Evolutionary conservation across 2,797 vertebrate genomes (phyloP).

Genomic region (Spinus olivaceus): DNA sequence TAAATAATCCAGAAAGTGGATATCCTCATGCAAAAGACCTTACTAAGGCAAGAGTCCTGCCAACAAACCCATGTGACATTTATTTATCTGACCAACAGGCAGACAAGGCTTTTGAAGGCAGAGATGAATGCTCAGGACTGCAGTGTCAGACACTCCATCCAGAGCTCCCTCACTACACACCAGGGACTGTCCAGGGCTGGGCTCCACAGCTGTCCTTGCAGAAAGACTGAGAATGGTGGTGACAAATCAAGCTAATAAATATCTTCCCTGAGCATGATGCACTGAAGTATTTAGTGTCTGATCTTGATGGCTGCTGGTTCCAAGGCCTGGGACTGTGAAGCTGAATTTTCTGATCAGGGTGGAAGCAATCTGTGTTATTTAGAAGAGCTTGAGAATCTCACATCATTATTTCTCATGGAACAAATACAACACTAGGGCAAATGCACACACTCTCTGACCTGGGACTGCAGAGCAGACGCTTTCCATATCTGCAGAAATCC

Average conservation of each 20-base stretch:
- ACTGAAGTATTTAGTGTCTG: background rate
- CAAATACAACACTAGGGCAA: background rate
- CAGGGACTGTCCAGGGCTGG: background rate
- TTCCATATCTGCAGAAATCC: conserved; percentile 49
- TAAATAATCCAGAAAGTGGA: background rate
- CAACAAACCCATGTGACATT: background rate
- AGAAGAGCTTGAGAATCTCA: background rate
- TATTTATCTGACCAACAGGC: background rate
- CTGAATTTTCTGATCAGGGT: background rate
- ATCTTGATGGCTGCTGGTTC: background rate
- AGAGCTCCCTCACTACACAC: background rate
- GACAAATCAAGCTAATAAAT: conserved; percentile 2
- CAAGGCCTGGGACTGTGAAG: background rate
- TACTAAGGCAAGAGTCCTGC: background rate
- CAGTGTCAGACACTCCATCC: background rate
- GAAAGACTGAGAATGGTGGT: background rate
- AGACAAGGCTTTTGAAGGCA: background rate
- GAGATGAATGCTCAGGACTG: background rate
- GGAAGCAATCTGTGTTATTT: background rate
- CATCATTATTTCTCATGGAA: conserved; percentile 17
- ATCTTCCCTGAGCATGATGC: background rate
- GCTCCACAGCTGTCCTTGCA: background rate
- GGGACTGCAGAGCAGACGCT: conserved; percentile 28
- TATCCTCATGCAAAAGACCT: background rate
- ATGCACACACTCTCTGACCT: background rate